Percentiles rank a stretch among this genome's conserved stretches.
phyloP scores from a whole-genome alignment of 2,797 vertebrate genomes.

The Esox masquinongy region DNA sequence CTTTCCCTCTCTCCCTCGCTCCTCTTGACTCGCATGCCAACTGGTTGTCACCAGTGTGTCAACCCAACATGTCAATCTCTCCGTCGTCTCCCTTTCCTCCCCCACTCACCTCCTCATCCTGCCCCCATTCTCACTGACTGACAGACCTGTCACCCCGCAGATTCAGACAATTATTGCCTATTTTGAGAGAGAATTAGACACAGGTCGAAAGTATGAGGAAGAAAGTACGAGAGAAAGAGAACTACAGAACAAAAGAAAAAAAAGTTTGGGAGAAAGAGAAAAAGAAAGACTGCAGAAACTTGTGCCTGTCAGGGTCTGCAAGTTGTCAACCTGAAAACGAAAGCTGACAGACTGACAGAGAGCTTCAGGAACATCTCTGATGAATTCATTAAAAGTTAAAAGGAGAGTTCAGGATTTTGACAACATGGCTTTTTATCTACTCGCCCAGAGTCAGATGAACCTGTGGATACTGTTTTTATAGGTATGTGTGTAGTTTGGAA shows the following conservation, averaged over 20 bases:
- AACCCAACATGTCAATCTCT: conserved; percentile 8
- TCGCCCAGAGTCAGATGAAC: no score
- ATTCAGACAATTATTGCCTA: conserved; percentile 67
- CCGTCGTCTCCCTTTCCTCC: conserved; percentile 42
- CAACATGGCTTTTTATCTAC: no score
- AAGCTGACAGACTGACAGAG: conserved; percentile 52
- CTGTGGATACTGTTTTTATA: no score
- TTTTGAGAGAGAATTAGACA: conserved; percentile 54
- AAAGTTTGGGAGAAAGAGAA: conserved; percentile 31
- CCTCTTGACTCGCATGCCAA: background rate
- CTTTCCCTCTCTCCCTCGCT: background rate
- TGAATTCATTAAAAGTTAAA: background rate
- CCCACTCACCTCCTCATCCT: conserved; percentile 23
- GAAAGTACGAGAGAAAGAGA: conserved; percentile 47
- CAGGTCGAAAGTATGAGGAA: conserved; percentile 35
- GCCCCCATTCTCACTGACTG: conserved; percentile 50
- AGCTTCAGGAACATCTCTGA: background rate
- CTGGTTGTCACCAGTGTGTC: background rate
- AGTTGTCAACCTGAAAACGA: conserved; percentile 49
- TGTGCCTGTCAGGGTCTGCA: conserved; percentile 47
- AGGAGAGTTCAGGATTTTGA: no score
- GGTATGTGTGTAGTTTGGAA: no score
- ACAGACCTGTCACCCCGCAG: conserved; percentile 65
- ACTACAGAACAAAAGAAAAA: conserved; percentile 40
- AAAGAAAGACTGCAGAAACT: conserved; percentile 27